Evolutionary conservation across 2,888 invertebrate genomes (phyloP), one percentile per base, ranked within the genome.

Genomic region (Labia minor): DNA sequence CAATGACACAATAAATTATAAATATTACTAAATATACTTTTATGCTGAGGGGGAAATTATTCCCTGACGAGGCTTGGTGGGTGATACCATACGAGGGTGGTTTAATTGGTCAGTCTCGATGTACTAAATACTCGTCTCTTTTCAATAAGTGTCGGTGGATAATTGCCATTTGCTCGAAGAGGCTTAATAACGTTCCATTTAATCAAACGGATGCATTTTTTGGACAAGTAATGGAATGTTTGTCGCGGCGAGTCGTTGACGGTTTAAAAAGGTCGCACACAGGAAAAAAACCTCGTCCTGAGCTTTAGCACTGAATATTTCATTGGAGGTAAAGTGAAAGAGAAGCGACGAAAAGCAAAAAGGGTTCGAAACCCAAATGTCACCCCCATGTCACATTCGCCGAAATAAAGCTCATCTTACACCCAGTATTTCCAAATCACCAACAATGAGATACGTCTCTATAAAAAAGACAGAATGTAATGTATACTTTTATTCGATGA

Each of bases 171-270:
- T 49, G 49, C 49, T 49, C 49, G 3, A 14, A 49, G 14, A 49
- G 49, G 49, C 49, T 49, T 49, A 49, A 49, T 49, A 49, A 49
- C 16, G 49, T 49, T 49, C 49, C 49, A 49, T 49, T 49, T 49
- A 49, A 49, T 49, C 49, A 49, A 49, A 49, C 14, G 49, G 49
- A 49, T 49, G 49, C 49, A 49, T 49, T 49, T n/a, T 49, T 49
- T 49, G 49, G 49, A 49, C 49, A 49, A 49, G 49, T 49, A 49
- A 49, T 49, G 49, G 49, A 49, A 49, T 49, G 49, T 49, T 49
- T 49, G 49, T 49, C 49, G 6, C 49, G 4, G 49, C n/a, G 49
- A 49, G 49, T 49, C 49, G 49, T 49, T 14, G 49, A 11, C 49
- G 49, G 49, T 49, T 49, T 49, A 49, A 49, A 33, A 49, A 49